These are phyloP conservation scores for Globodera ellingtonae DNA, from an alignment of 1,140 invertebrate species.

Conservation along the genomic window DNA sequence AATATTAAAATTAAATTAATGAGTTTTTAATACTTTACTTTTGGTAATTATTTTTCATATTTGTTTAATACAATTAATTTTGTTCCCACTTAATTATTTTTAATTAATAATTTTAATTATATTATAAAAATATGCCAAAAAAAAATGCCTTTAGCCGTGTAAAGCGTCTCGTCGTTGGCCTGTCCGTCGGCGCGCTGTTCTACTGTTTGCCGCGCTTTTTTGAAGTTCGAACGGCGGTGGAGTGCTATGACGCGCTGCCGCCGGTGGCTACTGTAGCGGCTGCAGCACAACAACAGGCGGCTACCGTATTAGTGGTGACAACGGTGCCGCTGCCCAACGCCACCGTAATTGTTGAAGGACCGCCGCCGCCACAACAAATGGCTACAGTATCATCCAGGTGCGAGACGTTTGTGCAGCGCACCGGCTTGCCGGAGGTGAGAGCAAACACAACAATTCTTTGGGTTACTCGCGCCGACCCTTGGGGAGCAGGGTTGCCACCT, in stretches of 20 bases:
- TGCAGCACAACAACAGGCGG: background rate
- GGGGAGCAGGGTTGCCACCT: too few relatives aligned
- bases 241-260: constrained; percentile 22
- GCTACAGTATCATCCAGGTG: background rate
- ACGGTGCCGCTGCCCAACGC: background rate
- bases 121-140: too few relatives aligned
- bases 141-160: constrained; percentile 51
- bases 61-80: background rate
- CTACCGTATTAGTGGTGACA: background rate
- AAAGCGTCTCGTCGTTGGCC: constrained; percentile 54
- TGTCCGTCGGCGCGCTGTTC: constrained; percentile 53
- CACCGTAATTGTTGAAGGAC: constrained; percentile 1
- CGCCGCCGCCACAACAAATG: background rate
- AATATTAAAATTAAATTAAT: background rate
- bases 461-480: too few relatives aligned
- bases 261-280: background rate
- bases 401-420: constrained; percentile 34
- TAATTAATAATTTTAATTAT: too few relatives aligned
- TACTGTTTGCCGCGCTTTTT: constrained; percentile 61
- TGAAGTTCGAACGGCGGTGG: constrained; percentile 49
- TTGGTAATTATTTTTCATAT: background rate
- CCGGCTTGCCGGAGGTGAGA: constrained; percentile 47
- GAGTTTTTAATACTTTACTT: background rate
- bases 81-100: too few relatives aligned
- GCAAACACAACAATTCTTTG: too few relatives aligned